Conservation (phyloP, 2,797 vertebrate genomes). For the Falco novaeseelandiae region DNA sequence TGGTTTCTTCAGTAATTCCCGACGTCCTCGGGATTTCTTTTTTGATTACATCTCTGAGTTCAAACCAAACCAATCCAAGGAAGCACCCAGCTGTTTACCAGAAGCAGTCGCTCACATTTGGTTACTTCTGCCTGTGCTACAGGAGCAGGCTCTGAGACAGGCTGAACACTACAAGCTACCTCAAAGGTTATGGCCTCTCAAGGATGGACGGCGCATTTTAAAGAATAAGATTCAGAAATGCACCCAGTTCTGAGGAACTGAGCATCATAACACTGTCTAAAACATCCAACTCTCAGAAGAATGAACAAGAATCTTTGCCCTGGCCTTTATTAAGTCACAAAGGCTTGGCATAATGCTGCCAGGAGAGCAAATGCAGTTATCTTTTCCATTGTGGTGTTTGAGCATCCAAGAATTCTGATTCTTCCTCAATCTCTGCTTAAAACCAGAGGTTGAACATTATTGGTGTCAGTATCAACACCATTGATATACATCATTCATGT, state of each 20-base stretch:
- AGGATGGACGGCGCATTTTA: background rate
- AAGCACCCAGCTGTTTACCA: background rate
- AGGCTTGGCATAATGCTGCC: background rate
- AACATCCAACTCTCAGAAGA: background rate
- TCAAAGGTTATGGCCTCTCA: background rate
- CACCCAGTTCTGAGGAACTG: background rate
- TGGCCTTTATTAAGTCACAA: background rate
- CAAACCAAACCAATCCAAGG: background rate
- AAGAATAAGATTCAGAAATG: background rate
- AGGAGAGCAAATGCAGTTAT: background rate
- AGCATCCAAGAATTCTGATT: background rate
- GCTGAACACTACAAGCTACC: background rate
- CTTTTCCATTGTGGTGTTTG: background rate
- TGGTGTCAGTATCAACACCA: background rate
- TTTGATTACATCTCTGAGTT: background rate
- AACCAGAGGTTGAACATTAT: background rate
- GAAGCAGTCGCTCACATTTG: background rate
- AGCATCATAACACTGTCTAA: background rate
- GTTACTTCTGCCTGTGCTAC: background rate
- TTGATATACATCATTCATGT: background rate
- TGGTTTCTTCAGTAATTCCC: background rate
- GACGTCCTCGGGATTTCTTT: background rate
- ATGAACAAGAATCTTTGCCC: background rate
- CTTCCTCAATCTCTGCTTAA: background rate
- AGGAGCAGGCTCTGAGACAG: background rate